These are phyloP conservation scores for Epicauta chinensis DNA, from an alignment of 1,140 invertebrate species.

Conservation along the genomic window DNA sequence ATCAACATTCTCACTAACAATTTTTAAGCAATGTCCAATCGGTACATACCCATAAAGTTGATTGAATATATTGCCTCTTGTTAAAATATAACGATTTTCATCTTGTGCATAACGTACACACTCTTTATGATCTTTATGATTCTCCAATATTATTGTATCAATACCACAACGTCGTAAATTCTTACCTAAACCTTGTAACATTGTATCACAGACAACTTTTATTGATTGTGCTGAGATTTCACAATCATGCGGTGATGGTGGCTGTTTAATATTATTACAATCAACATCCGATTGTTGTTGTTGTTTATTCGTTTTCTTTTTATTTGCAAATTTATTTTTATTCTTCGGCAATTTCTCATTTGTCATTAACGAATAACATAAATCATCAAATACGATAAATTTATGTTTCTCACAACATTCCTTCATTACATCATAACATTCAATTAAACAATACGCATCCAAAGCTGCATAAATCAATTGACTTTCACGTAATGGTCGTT, in stretches of 20 bases:
- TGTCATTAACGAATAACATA: constrained; percentile 50
- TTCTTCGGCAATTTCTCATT: constrained; percentile 43
- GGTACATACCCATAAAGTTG: constrained; percentile 45
- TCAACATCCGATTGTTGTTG: constrained; percentile 3
- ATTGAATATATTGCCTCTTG: constrained; percentile 41
- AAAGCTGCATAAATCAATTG: constrained; percentile 78
- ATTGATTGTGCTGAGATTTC: constrained; percentile 28
- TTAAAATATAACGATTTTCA: constrained; percentile 53
- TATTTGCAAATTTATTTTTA: constrained; percentile 41
- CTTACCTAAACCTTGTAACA: constrained; percentile 50
- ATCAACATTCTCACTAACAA: constrained; percentile 44
- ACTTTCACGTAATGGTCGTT: constrained; percentile 63
- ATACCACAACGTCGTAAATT: constrained; percentile 59
- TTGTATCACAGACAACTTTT: constrained; percentile 51
- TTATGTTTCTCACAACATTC: constrained; percentile 43
- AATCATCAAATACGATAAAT: constrained; percentile 54
- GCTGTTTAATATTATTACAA: constrained; percentile 17
- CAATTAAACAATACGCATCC: constrained; percentile 72
- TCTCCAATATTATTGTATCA: constrained; percentile 52
- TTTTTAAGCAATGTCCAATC: constrained; percentile 47
- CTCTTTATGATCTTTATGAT: constrained; percentile 45
- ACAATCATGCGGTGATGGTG: constrained; percentile 20
- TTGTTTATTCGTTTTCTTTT: constrained; percentile 18
- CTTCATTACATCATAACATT: constrained; percentile 60
- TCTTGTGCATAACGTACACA: constrained; percentile 46